Percentiles rank a stretch among this genome's conserved stretches.
phyloP scores from a whole-genome alignment of 2,888 invertebrate species.

The Chrysomela aeneicollis region DNA sequence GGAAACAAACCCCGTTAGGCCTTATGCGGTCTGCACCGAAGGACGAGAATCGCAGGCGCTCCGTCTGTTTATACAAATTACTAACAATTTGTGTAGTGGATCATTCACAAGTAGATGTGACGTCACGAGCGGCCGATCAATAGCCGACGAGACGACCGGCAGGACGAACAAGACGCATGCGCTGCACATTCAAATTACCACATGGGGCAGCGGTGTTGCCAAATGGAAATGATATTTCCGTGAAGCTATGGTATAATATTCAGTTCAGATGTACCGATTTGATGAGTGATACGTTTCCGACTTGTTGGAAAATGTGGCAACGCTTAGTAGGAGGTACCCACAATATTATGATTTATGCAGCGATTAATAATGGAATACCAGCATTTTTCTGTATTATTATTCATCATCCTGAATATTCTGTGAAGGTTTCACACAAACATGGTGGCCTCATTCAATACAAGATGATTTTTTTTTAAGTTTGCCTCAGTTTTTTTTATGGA shows the following conservation, averaged over 20 bases:
- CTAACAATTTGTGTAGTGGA: constrained; percentile 56
- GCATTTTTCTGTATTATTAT: constrained; percentile 39
- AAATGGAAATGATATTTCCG: background rate
- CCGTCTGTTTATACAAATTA: constrained; percentile 51
- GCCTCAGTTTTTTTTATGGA: no score
- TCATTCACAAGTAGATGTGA: constrained; percentile 58
- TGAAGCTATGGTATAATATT: background rate
- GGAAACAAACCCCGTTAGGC: constrained; percentile 14
- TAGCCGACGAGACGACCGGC: constrained; percentile 50
- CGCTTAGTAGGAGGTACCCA: constrained; percentile 24
- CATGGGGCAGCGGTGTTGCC: constrained; percentile 31
- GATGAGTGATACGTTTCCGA: background rate
- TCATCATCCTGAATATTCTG: constrained; percentile 32
- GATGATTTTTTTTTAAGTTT: no score
- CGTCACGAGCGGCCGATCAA: constrained; percentile 55
- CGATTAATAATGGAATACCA: constrained; percentile 38
- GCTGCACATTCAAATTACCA: constrained; percentile 28
- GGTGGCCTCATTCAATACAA: constrained; percentile 27
- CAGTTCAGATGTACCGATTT: background rate
- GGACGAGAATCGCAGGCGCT: constrained; percentile 32
- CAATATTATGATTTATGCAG: constrained; percentile 38
- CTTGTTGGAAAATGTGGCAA: constrained; percentile 18
- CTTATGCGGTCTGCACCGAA: constrained; percentile 24
- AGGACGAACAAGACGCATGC: constrained; percentile 42
- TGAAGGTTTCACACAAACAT: constrained; percentile 28